Conservation (phyloP, 2,888 invertebrate species). For the Liodrosophila aerea region DNA sequence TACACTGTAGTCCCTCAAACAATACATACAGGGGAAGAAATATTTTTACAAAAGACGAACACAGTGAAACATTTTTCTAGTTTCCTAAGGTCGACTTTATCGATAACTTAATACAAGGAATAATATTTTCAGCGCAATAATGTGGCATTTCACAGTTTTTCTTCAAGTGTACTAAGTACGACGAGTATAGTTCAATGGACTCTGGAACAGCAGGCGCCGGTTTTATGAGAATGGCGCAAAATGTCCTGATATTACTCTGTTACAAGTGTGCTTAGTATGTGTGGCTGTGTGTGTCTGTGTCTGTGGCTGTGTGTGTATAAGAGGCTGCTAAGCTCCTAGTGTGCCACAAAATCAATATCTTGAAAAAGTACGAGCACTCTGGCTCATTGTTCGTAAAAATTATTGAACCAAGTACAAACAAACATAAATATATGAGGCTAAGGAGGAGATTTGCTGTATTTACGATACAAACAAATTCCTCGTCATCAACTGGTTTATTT, state of each 20-base stretch:
- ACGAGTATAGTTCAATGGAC: slow-evolving; percentile 50
- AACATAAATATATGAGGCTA: not conserved
- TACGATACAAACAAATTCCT: not conserved
- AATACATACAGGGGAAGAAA: no score
- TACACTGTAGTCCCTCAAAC: slow-evolving; percentile 1
- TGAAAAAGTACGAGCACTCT: slow-evolving; percentile 7
- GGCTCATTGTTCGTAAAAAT: slow-evolving; percentile 8
- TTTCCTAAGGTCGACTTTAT: no score
- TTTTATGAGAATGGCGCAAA: slow-evolving; percentile 27
- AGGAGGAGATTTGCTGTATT: not conserved
- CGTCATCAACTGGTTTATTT: not conserved
- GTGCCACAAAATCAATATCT: slow-evolving; percentile 54
- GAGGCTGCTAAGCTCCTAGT: slow-evolving; percentile 30
- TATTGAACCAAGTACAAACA: slow-evolving; percentile 9
- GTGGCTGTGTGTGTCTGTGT: slow-evolving; percentile 1
- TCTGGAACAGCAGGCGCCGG: slow-evolving; percentile 32
- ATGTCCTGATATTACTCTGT: slow-evolving; percentile 23
- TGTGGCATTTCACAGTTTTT: no score
- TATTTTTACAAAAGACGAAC: no score
- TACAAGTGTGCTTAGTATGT: slow-evolving; percentile 5
- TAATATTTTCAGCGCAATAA: no score
- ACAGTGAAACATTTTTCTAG: no score
- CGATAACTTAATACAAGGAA: no score
- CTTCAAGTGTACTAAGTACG: not conserved
- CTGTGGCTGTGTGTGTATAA: slow-evolving; percentile 4